A percentile compares a stretch with the other conserved stretches of the same genome.
Evolutionary conservation across 2,888 invertebrate genomes (phyloP).

Genomic region (Thelaira solivaga): DNA sequence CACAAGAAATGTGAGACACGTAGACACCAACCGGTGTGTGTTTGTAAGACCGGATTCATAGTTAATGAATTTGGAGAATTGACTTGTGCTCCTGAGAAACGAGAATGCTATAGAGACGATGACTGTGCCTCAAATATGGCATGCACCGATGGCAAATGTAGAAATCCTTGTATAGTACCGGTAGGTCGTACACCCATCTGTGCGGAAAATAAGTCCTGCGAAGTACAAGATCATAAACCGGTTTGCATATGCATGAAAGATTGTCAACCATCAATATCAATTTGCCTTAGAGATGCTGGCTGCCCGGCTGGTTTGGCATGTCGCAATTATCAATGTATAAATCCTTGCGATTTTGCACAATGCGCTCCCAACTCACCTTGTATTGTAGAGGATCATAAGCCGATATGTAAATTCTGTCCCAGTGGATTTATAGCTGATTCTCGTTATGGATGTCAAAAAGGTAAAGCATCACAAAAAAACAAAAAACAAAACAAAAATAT

Average conservation of each 20-base stretch:
- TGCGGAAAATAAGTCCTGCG: constrained; percentile 89
- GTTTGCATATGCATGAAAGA: constrained; percentile 92
- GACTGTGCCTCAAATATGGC: constrained; percentile 92
- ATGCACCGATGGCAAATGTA: constrained; percentile 89
- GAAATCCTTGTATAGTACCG: constrained; percentile 88
- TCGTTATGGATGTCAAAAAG: constrained; percentile 96
- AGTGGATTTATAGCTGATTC: constrained; percentile 94
- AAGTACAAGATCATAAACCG: constrained; percentile 91
- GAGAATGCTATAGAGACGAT: constrained; percentile 87
- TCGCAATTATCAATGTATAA: constrained; percentile 91
- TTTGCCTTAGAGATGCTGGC: constrained; percentile 92
- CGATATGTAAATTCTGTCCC: constrained; percentile 97
- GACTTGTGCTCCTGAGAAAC: constrained; percentile 88
- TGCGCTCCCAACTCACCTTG: constrained; percentile 92
- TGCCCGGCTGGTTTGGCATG: constrained; percentile 91
- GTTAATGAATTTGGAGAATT: constrained; percentile 92
- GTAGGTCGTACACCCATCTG: constrained; percentile 81
- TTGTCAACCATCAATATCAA: constrained; percentile 90
- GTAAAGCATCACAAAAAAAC: constrained; percentile 81
- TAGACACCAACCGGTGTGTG: constrained; percentile 89
- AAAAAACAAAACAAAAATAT: constrained; percentile 59
- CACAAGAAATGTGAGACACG: constrained; percentile 93
- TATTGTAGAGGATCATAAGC: constrained; percentile 95
- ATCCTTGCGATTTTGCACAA: constrained; percentile 91
- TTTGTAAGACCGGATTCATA: constrained; percentile 92